Percentiles rank a stretch among this genome's conserved stretches.
Conservation (phyloP, 2,113 vertebrate species). For the Pitta sordida region DNA sequence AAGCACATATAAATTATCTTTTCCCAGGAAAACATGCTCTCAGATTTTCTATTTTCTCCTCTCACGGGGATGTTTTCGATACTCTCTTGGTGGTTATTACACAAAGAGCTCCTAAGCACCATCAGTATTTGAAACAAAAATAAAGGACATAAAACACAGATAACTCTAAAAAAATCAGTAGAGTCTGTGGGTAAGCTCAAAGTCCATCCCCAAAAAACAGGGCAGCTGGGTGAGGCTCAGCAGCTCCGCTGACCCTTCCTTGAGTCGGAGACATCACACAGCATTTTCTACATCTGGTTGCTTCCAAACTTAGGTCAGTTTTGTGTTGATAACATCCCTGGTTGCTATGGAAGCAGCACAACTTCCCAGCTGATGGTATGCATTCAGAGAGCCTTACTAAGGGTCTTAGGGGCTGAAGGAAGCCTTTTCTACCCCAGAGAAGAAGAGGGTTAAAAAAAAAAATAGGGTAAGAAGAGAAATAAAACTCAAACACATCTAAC, state of each 20-base stretch:
- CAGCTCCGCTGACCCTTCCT: not conserved
- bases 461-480: accelerated
- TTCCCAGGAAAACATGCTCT: not conserved
- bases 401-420: not conserved
- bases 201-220: not conserved
- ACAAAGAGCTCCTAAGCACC: not conserved
- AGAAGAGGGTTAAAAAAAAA: accelerated
- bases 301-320: not conserved
- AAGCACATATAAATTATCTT: not conserved
- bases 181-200: not conserved
- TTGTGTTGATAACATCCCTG: not conserved
- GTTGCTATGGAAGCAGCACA: not conserved
- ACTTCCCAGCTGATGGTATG: not conserved
- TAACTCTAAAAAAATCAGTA: not conserved
- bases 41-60: not conserved
- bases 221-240: not conserved
- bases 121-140: not conserved
- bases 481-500: not conserved
- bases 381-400: not conserved
- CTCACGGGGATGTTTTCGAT: not conserved
- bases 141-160: not conserved
- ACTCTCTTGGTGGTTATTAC: not conserved
- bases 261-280: not conserved
- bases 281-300: not conserved
- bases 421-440: not conserved